phyloP scores from a whole-genome alignment of 2,113 vertebrate genomes.

The Anoplopoma fimbria region DNA sequence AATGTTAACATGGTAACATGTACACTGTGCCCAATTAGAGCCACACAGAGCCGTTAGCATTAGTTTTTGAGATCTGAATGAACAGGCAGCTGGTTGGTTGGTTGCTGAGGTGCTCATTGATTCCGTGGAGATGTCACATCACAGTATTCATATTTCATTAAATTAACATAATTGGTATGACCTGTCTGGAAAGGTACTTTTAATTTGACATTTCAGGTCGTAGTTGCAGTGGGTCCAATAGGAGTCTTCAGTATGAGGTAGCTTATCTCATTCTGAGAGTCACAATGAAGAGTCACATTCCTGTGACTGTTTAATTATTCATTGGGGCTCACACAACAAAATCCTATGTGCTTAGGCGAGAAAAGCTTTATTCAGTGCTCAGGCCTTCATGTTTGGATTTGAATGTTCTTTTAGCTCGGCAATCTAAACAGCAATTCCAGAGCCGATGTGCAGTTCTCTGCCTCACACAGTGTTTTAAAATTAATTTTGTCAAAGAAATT shows the following conservation, averaged over 20 bases:
- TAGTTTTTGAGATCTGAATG: background rate
- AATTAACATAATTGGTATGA: background rate
- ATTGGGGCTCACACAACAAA: slow-evolving; percentile 28
- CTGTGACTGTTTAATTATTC: slow-evolving; percentile 44
- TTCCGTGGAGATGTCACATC: background rate
- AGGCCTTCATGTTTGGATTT: slow-evolving; percentile 49
- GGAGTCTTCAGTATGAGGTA: background rate
- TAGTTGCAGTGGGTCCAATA: background rate
- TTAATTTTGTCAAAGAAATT: slow-evolving; percentile 41
- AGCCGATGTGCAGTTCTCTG: slow-evolving; percentile 44
- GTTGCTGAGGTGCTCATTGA: background rate
- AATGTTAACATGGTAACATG: background rate
- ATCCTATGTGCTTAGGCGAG: slow-evolving; percentile 11
- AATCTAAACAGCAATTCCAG: slow-evolving; percentile 34
- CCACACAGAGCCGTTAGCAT: background rate
- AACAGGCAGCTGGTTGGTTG: background rate
- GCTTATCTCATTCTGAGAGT: background rate
- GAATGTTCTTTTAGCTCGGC: slow-evolving; percentile 45
- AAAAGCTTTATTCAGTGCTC: slow-evolving; percentile 35
- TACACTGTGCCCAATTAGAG: background rate
- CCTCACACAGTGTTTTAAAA: slow-evolving; percentile 25
- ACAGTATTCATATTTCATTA: slow-evolving; percentile 15
- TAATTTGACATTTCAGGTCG: slow-evolving; percentile 6
- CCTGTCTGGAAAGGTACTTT: background rate
- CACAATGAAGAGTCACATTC: slow-evolving; percentile 30